Conservation (phyloP, 2,797 vertebrate species). For the Sebastes itinus region DNA sequence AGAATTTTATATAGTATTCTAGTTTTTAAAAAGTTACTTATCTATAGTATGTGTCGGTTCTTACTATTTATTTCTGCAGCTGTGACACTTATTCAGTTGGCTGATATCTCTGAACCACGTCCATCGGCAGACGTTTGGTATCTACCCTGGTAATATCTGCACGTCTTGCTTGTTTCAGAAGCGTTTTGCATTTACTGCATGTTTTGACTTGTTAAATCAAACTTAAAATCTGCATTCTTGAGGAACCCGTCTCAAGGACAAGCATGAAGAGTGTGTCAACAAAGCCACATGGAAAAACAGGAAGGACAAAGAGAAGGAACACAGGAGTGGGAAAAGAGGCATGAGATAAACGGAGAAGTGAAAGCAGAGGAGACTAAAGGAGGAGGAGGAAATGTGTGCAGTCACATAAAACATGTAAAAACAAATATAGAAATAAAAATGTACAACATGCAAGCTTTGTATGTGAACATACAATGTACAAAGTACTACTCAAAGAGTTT, state of each 20-base stretch:
- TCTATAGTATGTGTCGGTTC: neutral
- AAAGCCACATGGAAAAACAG: neutral
- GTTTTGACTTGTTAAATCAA: neutral
- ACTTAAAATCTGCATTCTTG: neutral
- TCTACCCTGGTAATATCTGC: neutral
- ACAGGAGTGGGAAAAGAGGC: neutral
- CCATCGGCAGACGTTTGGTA: too few species aligned
- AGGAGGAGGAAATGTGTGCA: neutral
- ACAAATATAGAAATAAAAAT: neutral
- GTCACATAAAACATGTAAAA: too few species aligned
- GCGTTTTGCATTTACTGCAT: neutral
- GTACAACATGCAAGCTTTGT: neutral
- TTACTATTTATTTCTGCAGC: neutral
- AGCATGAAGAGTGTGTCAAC: neutral
- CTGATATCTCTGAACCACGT: neutral
- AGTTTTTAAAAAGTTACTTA: neutral
- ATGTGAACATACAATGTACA: neutral
- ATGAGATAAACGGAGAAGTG: neutral
- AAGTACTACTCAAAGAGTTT: neutral
- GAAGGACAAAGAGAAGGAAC: neutral
- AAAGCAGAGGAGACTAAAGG: neutral
- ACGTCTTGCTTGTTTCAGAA: neutral
- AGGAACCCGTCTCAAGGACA: conserved; percentile 18
- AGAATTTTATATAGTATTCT: too few species aligned
- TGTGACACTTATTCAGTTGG: neutral